Evolutionary conservation across 2,113 vertebrate genomes (phyloP).

Genomic region (Tringa solitaria): DNA sequence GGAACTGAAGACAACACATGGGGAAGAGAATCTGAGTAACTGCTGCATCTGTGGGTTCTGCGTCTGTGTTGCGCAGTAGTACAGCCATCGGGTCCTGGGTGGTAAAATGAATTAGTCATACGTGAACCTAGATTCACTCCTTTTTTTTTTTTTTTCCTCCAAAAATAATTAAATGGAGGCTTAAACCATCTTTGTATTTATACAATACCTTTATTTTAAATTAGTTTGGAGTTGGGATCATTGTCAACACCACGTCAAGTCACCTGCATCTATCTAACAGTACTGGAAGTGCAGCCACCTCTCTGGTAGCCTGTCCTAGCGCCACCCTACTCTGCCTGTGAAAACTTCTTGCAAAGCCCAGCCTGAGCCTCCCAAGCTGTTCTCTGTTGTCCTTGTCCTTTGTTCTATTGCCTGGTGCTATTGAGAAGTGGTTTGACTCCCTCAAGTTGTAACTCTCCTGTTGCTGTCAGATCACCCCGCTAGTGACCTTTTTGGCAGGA

Average conservation of each 20-base stretch:
- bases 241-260: not conserved
- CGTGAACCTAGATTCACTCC: not conserved
- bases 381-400: not conserved
- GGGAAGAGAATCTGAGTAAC: not conserved
- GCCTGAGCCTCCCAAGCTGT: not conserved
- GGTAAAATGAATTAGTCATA: not conserved
- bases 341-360: not conserved
- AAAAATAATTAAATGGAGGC: not conserved
- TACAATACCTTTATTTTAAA: not conserved
- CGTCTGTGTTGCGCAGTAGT: not conserved
- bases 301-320: not conserved
- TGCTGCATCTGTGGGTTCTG: not conserved
- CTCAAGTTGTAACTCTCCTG: not conserved
- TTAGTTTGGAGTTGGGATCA: not conserved
- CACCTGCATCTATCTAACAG: not conserved
- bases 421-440: not conserved
- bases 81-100: not conserved
- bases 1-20: not conserved
- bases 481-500: not conserved
- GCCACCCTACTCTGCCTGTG: rapidly evolving
- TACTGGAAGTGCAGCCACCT: not conserved
- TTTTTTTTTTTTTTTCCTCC: not conserved
- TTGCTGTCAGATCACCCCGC: not conserved
- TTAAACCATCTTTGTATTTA: not conserved
- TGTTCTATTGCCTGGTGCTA: not conserved